phyloP scores from a whole-genome alignment of 1,140 invertebrate genomes.

The Drosophila teissieri region DNA sequence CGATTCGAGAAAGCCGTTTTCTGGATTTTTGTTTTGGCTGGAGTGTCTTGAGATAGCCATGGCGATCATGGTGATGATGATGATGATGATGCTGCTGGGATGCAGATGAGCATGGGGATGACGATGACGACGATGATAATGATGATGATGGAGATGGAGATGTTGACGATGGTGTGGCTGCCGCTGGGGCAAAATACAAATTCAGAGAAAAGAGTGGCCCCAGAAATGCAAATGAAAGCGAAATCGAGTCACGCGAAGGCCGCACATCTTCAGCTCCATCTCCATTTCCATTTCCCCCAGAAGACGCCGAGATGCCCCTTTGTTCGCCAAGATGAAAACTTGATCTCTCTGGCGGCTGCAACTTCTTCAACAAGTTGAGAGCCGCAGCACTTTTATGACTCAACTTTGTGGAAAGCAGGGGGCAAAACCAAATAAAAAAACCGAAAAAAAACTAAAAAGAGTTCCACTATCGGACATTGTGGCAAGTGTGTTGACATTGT shows the following conservation, averaged over 20 bases:
- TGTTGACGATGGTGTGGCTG: background rate
- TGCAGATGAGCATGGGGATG: background rate
- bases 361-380: slow-evolving; percentile 24
- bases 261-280: slow-evolving; percentile 14
- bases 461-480: slow-evolving; percentile 21
- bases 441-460: background rate
- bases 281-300: slow-evolving; percentile 9
- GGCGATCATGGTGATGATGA: slow-evolving; percentile 9
- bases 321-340: slow-evolving; percentile 36
- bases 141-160: slow-evolving; percentile 5
- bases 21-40: slow-evolving; percentile 15
- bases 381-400: slow-evolving; percentile 49
- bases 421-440: background rate
- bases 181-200: slow-evolving; percentile 14
- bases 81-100: slow-evolving; percentile 7
- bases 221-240: slow-evolving; percentile 70
- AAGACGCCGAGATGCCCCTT: background rate
- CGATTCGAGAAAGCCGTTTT: slow-evolving; percentile 21
- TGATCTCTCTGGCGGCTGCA: slow-evolving; percentile 29
- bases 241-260: slow-evolving; percentile 69
- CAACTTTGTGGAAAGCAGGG: slow-evolving; percentile 38
- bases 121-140: slow-evolving; percentile 4
- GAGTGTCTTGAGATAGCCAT: slow-evolving; percentile 21
- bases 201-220: slow-evolving; percentile 37
- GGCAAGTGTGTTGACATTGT: slow-evolving; percentile 47